Percentiles rank a stretch among this genome's conserved stretches.
Conservation (phyloP, 2,888 invertebrate species). For the Aleiodes leptofemur region DNA sequence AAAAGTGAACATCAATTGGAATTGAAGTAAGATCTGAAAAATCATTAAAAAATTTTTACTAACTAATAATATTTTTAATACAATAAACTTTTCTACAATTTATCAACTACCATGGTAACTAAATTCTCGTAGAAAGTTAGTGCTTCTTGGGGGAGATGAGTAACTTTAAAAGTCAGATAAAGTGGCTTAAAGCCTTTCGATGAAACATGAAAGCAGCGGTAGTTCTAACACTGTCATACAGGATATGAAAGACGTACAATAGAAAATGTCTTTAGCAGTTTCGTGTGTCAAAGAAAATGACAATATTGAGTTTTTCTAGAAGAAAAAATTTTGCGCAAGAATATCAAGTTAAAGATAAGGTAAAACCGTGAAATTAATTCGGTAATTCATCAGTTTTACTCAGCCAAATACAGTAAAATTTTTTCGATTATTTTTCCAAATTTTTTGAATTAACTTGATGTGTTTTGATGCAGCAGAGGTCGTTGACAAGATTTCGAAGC, state of each 20-base stretch:
- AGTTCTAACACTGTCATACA: conserved; percentile 25
- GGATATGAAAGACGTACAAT: conserved; percentile 9
- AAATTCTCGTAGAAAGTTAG: not conserved
- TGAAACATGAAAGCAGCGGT: conserved; percentile 27
- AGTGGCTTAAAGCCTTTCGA: conserved; percentile 27
- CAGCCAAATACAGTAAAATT: too few relatives aligned
- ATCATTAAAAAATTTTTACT: not conserved
- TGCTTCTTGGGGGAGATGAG: not conserved
- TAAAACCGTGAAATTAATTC: too few relatives aligned
- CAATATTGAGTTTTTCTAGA: conserved; percentile 5
- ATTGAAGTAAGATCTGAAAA: too few relatives aligned
- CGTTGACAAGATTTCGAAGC: too few relatives aligned
- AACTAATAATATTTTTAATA: not conserved
- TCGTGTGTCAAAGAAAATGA: not conserved
- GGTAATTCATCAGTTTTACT: too few relatives aligned
- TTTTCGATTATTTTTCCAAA: too few relatives aligned
- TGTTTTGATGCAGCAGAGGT: too few relatives aligned
- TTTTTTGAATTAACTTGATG: too few relatives aligned
- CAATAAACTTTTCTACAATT: conserved; percentile 5
- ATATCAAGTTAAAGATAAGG: too few relatives aligned
- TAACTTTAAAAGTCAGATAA: conserved; percentile 26
- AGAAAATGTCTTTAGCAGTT: conserved; percentile 17
- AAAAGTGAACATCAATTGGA: too few relatives aligned
- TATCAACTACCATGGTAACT: conserved; percentile 8
- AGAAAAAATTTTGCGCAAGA: not conserved